These are phyloP conservation scores for Prenolepis imparis DNA, from an alignment of 2,888 invertebrate genomes.

Conservation along the genomic window DNA sequence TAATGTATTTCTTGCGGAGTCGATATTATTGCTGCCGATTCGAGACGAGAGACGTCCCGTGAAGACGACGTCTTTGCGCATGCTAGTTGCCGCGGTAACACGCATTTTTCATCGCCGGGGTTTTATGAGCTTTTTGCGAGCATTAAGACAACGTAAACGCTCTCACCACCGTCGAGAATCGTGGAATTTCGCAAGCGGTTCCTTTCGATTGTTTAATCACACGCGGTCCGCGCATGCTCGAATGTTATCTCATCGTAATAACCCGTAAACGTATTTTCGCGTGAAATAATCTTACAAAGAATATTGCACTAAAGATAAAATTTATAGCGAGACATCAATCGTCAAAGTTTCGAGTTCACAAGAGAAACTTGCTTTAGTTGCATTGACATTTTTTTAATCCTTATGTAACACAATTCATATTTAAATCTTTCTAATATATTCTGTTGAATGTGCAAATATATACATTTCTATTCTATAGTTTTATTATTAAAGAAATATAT, in stretches of 20 bases:
- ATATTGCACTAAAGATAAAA: not conserved
- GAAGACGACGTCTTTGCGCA: conserved; percentile 38
- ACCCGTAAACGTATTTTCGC: conserved; percentile 30
- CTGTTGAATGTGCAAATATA: not conserved
- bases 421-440: not conserved
- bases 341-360: not conserved
- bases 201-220: conserved; percentile 51
- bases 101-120: conserved; percentile 43
- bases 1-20: conserved; percentile 61
- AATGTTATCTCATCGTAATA: conserved; percentile 26
- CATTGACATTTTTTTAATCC: not conserved
- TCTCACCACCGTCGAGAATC: conserved; percentile 21
- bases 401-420: not conserved
- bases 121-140: conserved; percentile 64
- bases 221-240: not conserved
- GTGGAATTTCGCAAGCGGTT: conserved; percentile 46
- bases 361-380: conserved; percentile 18
- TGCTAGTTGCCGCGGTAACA: conserved; percentile 39
- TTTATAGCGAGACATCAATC: conserved; percentile 36
- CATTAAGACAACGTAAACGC: conserved; percentile 55
- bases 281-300: conserved; percentile 26
- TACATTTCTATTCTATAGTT: not conserved
- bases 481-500: not conserved
- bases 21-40: conserved; percentile 40
- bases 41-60: conserved; percentile 44